Base-by-base conservation (phyloP, 2,113 vertebrate species). In the Galbula dea region DNA sequence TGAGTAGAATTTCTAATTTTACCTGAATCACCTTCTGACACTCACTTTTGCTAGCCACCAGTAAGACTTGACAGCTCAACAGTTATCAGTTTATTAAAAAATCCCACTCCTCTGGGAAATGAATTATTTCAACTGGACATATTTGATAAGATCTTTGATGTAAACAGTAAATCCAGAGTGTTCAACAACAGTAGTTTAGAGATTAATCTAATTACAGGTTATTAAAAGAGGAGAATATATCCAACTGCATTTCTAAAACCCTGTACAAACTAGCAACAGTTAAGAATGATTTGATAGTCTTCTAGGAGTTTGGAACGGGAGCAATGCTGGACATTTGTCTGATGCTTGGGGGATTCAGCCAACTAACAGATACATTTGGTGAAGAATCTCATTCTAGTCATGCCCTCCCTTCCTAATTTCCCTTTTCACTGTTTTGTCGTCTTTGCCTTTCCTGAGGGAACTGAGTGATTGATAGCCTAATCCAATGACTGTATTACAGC, bases 391-490 rank as follows among this genome's bases (percentile, higher is more conserved):
- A 98, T 98, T 98, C 98, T 72, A 97, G 98, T 97, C 97, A 97
- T 97, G 97, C 97, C 94, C 96, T 97, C 96, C 90, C 97, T 97
- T 97, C 96, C 96, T 98, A 97, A 98, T 98, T 98, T 98, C 96
- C 97, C 98, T 97, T 97, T 97, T 97, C 97, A 97, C 97, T 97
- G 96, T 98, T 98, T 98, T 97, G 97, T 98, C 98, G 97, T 97
- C 97, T 97, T 97, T 96, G 92, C 96, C 93, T 90, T 95, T 98
- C 98, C 97, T 98, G 74, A 69, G 98, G 98, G 98, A 98, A 91
- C 61, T 0, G 43, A 92, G 97, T 98, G 98, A 98, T 98, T 98
- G 98, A 98, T 98, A 98, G 98, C 98, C 98, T 98, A 98, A 98
- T 98, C 97, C 98, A 98, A 97, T 97, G 97, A 98, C 98, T 98